phyloP scores from a whole-genome alignment of 2,113 vertebrate species.

The Callithrix jacchus region DNA sequence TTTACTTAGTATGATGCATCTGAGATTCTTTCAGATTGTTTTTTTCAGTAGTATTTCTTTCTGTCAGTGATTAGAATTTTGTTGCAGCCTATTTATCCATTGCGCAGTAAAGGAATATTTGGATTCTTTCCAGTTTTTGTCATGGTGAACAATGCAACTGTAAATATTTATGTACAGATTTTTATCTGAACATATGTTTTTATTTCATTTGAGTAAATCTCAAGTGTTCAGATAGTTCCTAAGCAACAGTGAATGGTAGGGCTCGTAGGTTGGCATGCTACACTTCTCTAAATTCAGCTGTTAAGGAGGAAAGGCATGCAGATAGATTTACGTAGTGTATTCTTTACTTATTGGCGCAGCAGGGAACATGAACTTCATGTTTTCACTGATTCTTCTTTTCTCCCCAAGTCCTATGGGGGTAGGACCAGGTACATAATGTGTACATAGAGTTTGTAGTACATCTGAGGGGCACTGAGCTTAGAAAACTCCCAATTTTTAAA shows the following conservation, averaged over 20 bases:
- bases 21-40: neutral
- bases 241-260: neutral
- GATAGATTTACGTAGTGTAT: neutral
- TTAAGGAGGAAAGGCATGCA: neutral
- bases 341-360: neutral
- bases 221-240: neutral
- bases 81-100: neutral
- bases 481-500: neutral
- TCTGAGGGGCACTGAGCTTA: neutral
- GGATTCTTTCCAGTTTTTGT: neutral
- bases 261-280: neutral
- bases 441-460: neutral
- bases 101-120: neutral
- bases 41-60: neutral
- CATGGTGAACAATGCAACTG: neutral
- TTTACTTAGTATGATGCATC: neutral
- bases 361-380: neutral
- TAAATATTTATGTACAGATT: neutral
- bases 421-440: neutral
- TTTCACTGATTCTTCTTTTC: neutral
- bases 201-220: neutral
- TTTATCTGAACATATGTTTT: neutral
- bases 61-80: neutral
- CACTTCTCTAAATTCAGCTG: neutral
- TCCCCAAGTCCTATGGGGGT: neutral